Percentiles rank a stretch among this genome's conserved stretches.
These are phyloP conservation scores for Rousettus madagascariensis DNA, from an alignment of 2,797 vertebrate species.

Conservation along the genomic window DNA sequence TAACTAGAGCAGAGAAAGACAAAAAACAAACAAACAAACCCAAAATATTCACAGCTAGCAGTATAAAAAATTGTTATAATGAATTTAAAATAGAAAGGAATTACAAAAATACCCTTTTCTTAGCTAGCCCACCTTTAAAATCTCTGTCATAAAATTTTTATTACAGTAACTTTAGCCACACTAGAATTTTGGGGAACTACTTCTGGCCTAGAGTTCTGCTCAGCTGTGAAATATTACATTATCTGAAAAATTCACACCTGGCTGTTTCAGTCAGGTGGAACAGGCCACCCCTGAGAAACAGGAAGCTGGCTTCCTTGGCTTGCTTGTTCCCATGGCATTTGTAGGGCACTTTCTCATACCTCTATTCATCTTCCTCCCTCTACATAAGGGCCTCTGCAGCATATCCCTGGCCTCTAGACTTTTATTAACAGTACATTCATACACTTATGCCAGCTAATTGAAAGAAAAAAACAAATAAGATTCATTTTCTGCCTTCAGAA, in stretches of 20 bases:
- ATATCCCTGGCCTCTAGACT: neutral
- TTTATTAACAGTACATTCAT: neutral
- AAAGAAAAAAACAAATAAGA: neutral
- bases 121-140: neutral
- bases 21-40: neutral
- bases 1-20: neutral
- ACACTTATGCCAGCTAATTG: neutral
- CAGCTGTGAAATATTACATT: neutral
- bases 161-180: neutral
- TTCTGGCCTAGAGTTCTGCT: neutral
- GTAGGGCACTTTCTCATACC: neutral
- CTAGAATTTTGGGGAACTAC: neutral
- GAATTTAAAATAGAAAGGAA: neutral
- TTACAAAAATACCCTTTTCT: neutral
- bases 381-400: neutral
- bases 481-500: neutral
- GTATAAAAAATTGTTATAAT: neutral
- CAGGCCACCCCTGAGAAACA: neutral
- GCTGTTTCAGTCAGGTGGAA: neutral
- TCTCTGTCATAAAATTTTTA: neutral
- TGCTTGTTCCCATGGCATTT: no score
- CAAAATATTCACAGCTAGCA: neutral
- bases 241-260: neutral
- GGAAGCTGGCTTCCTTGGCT: neutral
- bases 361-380: neutral